A percentile compares a stretch with the other conserved stretches of the same genome.
Conservation (phyloP, 2,797 vertebrate species). For the Buceros bicornis region DNA sequence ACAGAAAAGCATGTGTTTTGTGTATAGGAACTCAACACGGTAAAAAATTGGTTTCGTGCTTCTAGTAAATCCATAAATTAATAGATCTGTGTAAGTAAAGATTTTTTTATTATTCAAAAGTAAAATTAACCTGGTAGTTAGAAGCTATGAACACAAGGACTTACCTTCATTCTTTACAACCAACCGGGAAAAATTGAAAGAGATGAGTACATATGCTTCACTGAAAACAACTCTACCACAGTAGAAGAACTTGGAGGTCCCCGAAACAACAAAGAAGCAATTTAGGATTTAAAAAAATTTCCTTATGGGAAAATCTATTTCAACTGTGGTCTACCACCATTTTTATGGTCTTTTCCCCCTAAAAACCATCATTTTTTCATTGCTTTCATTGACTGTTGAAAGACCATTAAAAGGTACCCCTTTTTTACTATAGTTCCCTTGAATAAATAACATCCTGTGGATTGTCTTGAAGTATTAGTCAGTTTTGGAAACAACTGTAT, state of each 20-base stretch:
- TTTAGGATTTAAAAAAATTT: not conserved
- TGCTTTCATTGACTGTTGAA: not conserved
- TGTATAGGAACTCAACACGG: not conserved
- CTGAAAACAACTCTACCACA: not conserved
- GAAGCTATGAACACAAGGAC: not conserved
- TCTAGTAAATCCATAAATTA: not conserved
- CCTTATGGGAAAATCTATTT: constrained; percentile 35
- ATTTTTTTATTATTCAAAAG: not conserved
- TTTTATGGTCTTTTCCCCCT: not conserved
- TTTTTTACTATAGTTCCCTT: not conserved
- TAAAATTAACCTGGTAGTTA: not conserved
- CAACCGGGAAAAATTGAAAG: not conserved
- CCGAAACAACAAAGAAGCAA: not conserved
- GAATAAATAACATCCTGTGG: not conserved
- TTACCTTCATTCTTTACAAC: not conserved
- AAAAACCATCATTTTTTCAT: constrained; percentile 28
- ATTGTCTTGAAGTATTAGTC: not conserved
- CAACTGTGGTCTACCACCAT: not conserved
- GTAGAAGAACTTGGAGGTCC: not conserved
- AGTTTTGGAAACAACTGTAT: not conserved
- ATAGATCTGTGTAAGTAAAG: not conserved
- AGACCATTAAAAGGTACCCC: not conserved
- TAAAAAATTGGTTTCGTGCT: not conserved
- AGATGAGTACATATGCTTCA: not conserved
- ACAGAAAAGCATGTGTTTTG: not conserved